Conservation (phyloP, 1,140 invertebrate species). For the Hycleus phaleratus region DNA sequence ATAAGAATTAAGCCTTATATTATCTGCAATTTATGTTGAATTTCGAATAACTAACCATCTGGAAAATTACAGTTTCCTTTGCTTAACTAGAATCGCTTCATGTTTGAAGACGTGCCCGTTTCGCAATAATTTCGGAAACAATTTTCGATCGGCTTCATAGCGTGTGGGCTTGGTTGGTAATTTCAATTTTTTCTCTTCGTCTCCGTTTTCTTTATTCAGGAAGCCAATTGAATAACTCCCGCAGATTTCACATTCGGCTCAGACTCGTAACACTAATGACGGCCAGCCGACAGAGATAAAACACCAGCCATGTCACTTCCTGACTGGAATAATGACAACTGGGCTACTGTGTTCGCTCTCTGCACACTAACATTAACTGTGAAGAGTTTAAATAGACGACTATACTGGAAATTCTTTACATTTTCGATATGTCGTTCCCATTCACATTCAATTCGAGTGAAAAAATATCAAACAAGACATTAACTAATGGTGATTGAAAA, state of each 20-base stretch:
- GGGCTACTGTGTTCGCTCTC: neutral
- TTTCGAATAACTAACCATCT: too few relatives aligned
- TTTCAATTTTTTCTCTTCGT: too few relatives aligned
- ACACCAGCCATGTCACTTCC: constrained; percentile 30
- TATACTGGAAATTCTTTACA: constrained; percentile 2
- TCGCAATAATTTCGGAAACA: too few relatives aligned
- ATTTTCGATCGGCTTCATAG: too few relatives aligned
- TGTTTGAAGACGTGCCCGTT: too few relatives aligned
- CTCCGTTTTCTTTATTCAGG: neutral
- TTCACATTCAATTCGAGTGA: neutral
- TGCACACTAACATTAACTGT: neutral
- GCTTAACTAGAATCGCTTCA: too few relatives aligned
- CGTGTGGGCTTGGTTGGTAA: too few relatives aligned
- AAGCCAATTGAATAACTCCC: constrained; percentile 22
- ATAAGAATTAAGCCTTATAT: too few relatives aligned
- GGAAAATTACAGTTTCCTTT: too few relatives aligned
- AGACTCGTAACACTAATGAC: constrained; percentile 16
- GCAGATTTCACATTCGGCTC: constrained; percentile 20
- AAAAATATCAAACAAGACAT: neutral
- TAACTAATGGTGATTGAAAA: neutral
- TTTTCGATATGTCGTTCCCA: neutral
- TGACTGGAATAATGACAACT: constrained; percentile 27
- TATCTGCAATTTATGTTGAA: too few relatives aligned
- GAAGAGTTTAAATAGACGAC: constrained; percentile 1
- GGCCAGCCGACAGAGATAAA: constrained; percentile 25